A percentile compares a stretch with the other conserved stretches of the same genome.
Conservation (phyloP, 2,888 invertebrate genomes). For the Drosophila putrida region DNA sequence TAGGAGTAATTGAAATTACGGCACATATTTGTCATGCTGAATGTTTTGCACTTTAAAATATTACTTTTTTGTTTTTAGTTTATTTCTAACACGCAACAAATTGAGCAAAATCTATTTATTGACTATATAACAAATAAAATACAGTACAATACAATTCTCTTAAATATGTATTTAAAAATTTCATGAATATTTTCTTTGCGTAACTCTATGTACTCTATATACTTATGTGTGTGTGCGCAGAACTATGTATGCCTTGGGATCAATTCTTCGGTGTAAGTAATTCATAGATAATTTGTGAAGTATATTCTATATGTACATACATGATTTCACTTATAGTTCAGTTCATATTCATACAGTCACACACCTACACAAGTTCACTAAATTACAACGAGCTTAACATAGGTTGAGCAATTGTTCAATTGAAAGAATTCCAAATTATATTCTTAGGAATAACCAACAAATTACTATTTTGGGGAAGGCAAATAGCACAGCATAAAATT, state of each 20-base stretch:
- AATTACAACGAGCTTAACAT: neutral
- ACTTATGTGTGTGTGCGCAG: constrained; percentile 85
- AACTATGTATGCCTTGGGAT: constrained; percentile 95
- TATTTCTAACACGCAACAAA: constrained; percentile 38
- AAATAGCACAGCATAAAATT: constrained; percentile 27
- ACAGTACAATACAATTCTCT: constrained; percentile 49
- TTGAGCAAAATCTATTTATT: constrained; percentile 12
- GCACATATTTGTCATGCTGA: constrained; percentile 38
- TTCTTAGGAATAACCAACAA: neutral
- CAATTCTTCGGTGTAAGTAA: constrained; percentile 96
- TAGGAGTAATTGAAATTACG: constrained; percentile 15
- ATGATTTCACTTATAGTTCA: constrained; percentile 31
- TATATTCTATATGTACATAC: constrained; percentile 23
- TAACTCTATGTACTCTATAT: constrained; percentile 26
- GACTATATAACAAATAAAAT: constrained; percentile 33
- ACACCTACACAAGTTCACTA: constrained; percentile 26
- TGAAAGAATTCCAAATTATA: neutral
- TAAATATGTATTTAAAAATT: constrained; percentile 65
- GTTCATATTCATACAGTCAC: constrained; percentile 43
- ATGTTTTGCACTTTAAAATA: constrained; percentile 39
- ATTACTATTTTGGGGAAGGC: constrained; percentile 4
- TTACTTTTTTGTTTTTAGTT: constrained; percentile 17
- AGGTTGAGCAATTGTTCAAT: neutral
- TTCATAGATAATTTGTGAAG: constrained; percentile 46
- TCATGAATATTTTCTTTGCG: constrained; percentile 63